Percentiles rank a stretch among this genome's conserved stretches.
Conservation (phyloP, 23 tunicate species). For the Styela plicata region DNA sequence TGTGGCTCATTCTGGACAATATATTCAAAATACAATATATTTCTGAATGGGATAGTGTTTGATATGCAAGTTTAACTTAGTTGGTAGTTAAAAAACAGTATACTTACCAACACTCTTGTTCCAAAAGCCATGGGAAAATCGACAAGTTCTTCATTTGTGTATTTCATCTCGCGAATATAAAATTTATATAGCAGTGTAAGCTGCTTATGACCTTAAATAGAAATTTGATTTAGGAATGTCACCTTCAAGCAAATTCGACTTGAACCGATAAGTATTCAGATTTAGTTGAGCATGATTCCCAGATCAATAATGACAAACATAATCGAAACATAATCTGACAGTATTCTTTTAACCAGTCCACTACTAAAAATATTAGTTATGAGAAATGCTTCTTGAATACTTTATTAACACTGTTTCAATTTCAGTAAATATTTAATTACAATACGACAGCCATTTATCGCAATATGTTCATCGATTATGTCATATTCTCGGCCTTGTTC, state of each 20-base stretch:
- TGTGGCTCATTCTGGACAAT: too few relatives aligned
- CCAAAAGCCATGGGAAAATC: slow-evolving; percentile 33
- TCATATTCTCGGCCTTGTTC: too few relatives aligned
- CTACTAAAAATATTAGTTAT: neutral
- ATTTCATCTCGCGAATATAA: slow-evolving; percentile 48
- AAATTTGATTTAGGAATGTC: too few relatives aligned
- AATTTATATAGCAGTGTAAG: slow-evolving; percentile 42
- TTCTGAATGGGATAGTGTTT: neutral
- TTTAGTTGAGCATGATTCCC: too few relatives aligned
- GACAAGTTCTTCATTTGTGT: slow-evolving; percentile 42
- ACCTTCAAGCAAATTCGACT: too few relatives aligned
- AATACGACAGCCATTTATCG: too few relatives aligned
- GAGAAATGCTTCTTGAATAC: too few relatives aligned
- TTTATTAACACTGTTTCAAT: too few relatives aligned
- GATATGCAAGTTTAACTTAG: neutral
- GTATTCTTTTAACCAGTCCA: neutral
- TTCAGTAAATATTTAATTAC: too few relatives aligned
- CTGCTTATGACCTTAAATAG: slow-evolving; percentile 44
- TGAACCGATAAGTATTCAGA: too few relatives aligned
- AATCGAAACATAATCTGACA: neutral
- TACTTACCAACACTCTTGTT: slow-evolving; percentile 49
- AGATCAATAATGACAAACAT: too few relatives aligned
- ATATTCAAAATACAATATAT: neutral
- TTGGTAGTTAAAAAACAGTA: neutral
- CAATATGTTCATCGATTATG: too few relatives aligned